These are phyloP conservation scores for Gorsachius goisagi DNA, from an alignment of 2,113 vertebrate species.

Conservation along the genomic window DNA sequence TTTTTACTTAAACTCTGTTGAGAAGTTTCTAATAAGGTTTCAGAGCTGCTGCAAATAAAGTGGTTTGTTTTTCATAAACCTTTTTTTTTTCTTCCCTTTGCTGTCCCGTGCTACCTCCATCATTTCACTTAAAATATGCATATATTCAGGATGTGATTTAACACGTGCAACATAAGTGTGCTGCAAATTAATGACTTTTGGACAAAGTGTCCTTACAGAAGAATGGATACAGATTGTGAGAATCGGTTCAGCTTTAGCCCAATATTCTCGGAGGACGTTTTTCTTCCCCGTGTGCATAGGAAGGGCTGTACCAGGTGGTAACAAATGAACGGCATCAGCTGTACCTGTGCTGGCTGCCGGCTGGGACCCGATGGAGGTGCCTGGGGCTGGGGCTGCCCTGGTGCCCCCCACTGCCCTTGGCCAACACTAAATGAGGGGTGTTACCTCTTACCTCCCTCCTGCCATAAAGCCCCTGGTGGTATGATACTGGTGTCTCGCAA, in stretches of 20 bases:
- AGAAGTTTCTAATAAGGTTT: background rate
- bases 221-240: background rate
- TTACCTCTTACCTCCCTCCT: background rate
- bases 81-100: background rate
- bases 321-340: background rate
- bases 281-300: rapidly evolving
- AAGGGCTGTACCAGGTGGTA: background rate
- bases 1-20: background rate
- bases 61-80: background rate
- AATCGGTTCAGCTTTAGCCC: background rate
- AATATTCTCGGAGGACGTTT: background rate
- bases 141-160: background rate
- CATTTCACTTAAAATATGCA: background rate
- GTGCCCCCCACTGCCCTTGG: background rate
- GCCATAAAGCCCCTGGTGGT: background rate
- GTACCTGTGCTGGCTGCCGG: rapidly evolving
- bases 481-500: background rate
- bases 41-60: background rate
- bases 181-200: background rate
- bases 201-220: background rate
- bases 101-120: background rate
- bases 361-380: background rate
- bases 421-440: background rate
- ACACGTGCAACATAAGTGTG: background rate
- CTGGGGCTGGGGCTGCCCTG: rapidly evolving